Evolutionary conservation across 2,888 invertebrate species (phyloP), one percentile per base, ranked within the genome.

Genomic region (Coenonympha glycerion): DNA sequence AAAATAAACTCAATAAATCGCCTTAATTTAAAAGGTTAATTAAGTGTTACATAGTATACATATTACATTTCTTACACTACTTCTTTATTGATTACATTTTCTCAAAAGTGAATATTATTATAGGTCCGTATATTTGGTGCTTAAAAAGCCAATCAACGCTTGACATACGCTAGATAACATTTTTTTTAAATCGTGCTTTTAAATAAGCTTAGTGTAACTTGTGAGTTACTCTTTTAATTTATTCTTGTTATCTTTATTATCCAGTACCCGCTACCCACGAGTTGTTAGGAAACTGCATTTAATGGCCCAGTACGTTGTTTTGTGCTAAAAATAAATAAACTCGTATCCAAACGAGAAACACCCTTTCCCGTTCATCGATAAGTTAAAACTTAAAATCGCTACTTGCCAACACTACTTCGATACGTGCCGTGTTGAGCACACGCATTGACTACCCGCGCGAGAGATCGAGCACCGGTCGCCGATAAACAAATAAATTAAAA

Each of bases 401-500:
- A 41, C 50, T 46, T 39, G 46, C 55, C 45, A 55, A 33, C 56
- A 53, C 56, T 56, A 56, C 34, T 39, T 1, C 9, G 39, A 24
- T 30, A 47, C 40, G 45, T 51, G 51, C 55, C 30, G 50, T 44
- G 47, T 48, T 28, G 47, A 45, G 39, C 45, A 39, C 47, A 47
- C 53, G 53, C 50, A 53, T 40, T 49, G 37, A 31, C 24, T 46
- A 53, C 47, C 15, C 45, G 53, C 50, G 44, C 34, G 36, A 45
- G 40, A 22, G 30, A 53, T 33, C 52, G 54, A 16, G 13, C 33
- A 40, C 34, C 19, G 40, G 30, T 44, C 44, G 39, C 11, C 26
- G 30, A n/a, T 47, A 18, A 13, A 54, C 47, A 31, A 55, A 47
- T 52, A 46, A 45, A 45, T 40, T 50, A 40, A 44, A 39, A 36